phyloP scores from a whole-genome alignment of 2,888 invertebrate species.

The Stenoptilia bipunctidactyla region DNA sequence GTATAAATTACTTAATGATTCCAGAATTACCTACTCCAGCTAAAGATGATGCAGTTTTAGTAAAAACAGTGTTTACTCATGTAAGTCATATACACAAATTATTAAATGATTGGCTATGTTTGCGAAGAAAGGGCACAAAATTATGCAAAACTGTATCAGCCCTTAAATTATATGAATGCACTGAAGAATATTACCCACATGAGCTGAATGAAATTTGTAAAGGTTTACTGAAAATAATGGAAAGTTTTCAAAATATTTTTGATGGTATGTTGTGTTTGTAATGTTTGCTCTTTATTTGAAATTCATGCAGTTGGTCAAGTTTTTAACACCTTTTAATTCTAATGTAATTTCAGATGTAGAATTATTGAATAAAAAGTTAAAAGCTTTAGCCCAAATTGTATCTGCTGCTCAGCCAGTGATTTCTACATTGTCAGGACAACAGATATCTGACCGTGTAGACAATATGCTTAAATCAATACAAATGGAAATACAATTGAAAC shows the following conservation, averaged over 20 bases:
- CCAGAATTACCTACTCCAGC: constrained; percentile 40
- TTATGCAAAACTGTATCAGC: constrained; percentile 35
- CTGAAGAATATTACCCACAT: constrained; percentile 42
- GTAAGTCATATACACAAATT: constrained; percentile 37
- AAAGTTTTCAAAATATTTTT: constrained; percentile 32
- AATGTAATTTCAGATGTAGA: constrained; percentile 32
- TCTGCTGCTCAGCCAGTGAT: constrained; percentile 35
- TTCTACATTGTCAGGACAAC: constrained; percentile 40
- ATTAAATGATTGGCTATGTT: constrained; percentile 37
- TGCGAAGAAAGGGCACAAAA: constrained; percentile 41
- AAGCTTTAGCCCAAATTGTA: constrained; percentile 38
- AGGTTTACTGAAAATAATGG: constrained; percentile 30
- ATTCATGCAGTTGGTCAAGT: too few species aligned
- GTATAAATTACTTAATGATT: too few species aligned
- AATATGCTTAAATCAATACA: constrained; percentile 25
- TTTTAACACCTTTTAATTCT: too few species aligned
- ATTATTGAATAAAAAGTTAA: constrained; percentile 34
- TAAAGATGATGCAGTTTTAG: constrained; percentile 40
- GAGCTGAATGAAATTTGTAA: constrained; percentile 36
- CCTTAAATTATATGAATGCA: constrained; percentile 41
- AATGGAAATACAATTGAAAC: constrained; percentile 40
- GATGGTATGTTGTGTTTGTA: too few species aligned
- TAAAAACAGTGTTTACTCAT: constrained; percentile 50
- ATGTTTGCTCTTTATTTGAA: too few species aligned
- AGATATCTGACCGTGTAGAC: constrained; percentile 33